Evolutionary conservation across 2,888 invertebrate species (phyloP), one percentile per base, ranked within the genome.

Genomic region (Dasysyrphus tricinctus): DNA sequence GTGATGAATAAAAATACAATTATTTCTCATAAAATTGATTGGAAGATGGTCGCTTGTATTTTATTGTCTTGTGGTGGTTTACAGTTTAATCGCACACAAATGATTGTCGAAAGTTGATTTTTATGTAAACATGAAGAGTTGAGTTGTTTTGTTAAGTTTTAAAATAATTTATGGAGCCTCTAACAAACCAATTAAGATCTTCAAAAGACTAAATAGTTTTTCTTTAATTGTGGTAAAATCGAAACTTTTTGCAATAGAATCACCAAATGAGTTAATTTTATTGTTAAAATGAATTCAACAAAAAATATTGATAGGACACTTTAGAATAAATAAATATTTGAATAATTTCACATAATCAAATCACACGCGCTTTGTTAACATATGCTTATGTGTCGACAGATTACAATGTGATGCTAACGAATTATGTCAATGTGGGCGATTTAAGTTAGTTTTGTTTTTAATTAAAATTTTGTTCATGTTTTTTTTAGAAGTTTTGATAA

Each of bases 1-100:
- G 6, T 29, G n/a, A 54, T 39, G 24, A 65, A 65, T 65, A 65
- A 47, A 44, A n/a, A 67, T 37, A 34, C 29, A 39, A 44, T 47
- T 59, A 34, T 42, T 34, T 47, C 12, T 59, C 34, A 19, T 32
- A 42, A 24, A 59, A 59, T 56, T 73, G 39, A 59, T 47, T 44
- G 57, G 44, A 29, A 29, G 44, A 5, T 5, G 32, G 19, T 39
- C 42, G n/a, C 3, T 0, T 19, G 29, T 47, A 11, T 24, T 24
- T 24, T 24, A 24, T 32, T 47, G 39, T 34, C 5, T 61, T 11
- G 16, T 32, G 7, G 39, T 74, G 24, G 61, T 61, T 74, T 42
- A 74, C 74, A 63, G 74, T 74, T 63, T 54, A 63, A 63, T 74
- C 61, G 29, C 29, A 63, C 29, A 63, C 56, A 74, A 49, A 63